Evolutionary conservation across 2,888 invertebrate species (phyloP), one percentile per base, ranked within the genome.

Genomic region (Linyphia triangularis): DNA sequence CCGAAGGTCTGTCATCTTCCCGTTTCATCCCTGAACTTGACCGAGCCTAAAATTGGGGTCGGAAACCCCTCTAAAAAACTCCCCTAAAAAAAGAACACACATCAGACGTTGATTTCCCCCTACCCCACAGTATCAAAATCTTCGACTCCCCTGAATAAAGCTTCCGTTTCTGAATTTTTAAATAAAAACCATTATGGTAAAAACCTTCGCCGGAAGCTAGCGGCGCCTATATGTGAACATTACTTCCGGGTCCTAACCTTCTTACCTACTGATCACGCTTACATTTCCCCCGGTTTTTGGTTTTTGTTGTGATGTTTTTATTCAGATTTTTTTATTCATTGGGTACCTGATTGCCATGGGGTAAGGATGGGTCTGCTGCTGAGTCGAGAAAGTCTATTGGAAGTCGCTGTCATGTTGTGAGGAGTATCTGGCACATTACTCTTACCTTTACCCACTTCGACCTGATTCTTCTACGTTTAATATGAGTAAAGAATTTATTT

Each of bases 171-270:
- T 81, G 13, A 43, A 67, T 63, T 73, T 78, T 77, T 75, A 70
- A 81, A 81, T 81, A 69, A 78, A 78, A 78, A 69, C 57, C 33
- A 37, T 59, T 69, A 81, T 81, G 69, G 43, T 16, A 59, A 81
- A 57, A 70, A 19, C 57, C 59, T 2, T n/a, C 63, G 24, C 86
- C 73, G 86, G 86, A 86, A 86, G 65, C 59, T 73, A 65, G 70
- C 85, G 63, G 85, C 77, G 77, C 69, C 85, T 75, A 85, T 40
- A 65, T 61, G 51, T 33, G 63, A 22, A 37, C n/a, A n/a, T n/a
- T n/a, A 67, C 86, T 86, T 86, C 86, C 86, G 79, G 86, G 86
- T 86, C 79, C 43, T 81, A 79, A 59, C 86, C 86, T 81, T 86
- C 86, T 86, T 86, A 86, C 86, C 79, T 81, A 86, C 72, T 86